A percentile compares a stretch with the other conserved stretches of the same genome.
Evolutionary conservation across 2,888 invertebrate species (phyloP).

Genomic region (Ernsta delagoae): DNA sequence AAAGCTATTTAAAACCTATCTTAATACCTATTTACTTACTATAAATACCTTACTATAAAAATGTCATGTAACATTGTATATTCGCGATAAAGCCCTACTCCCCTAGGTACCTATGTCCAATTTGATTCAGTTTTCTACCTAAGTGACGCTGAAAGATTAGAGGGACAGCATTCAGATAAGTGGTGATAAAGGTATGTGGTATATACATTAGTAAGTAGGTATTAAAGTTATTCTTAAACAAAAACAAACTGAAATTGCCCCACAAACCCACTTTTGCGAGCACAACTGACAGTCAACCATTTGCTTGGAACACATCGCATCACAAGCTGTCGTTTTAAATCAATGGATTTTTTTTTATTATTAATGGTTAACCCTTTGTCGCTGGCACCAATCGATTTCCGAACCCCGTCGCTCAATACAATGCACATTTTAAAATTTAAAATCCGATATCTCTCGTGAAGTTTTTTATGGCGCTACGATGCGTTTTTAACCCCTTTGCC

Average conservation of each 20-base stretch:
- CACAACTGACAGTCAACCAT: constrained; percentile 25
- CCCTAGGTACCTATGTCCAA: no score
- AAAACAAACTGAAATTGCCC: constrained; percentile 14
- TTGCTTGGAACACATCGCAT: constrained; percentile 29
- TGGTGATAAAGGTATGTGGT: no score
- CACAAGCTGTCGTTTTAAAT: constrained; percentile 77
- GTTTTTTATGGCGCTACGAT: constrained; percentile 80
- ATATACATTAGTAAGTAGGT: no score
- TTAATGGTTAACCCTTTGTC: constrained; percentile 82
- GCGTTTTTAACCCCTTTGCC: constrained; percentile 84
- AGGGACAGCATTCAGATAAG: no score
- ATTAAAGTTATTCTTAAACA: background rate
- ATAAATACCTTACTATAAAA: no score
- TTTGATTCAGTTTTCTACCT: no score
- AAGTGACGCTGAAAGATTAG: no score
- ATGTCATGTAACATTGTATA: no score
- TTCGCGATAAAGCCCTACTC: no score
- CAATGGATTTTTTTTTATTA: constrained; percentile 72
- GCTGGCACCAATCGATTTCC: constrained; percentile 80
- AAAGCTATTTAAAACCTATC: no score
- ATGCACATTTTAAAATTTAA: constrained; percentile 85
- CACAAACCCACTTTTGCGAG: constrained; percentile 27
- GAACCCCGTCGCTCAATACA: constrained; percentile 79
- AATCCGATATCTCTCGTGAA: constrained; percentile 82
- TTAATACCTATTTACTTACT: no score